phyloP scores from a whole-genome alignment of 1,140 invertebrate genomes.

The Monomorium pharaonis region DNA sequence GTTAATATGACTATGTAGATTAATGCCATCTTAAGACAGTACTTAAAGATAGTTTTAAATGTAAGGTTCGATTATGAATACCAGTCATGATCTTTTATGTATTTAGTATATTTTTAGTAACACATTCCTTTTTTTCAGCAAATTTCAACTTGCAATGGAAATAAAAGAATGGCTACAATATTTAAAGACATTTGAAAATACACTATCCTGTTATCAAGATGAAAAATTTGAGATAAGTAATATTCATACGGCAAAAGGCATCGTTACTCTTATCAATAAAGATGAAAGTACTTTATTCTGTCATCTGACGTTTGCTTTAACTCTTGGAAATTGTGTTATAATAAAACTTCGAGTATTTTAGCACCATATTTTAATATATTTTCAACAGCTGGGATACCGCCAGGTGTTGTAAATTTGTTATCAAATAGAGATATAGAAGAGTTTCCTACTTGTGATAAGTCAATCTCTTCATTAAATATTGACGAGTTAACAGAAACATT shows the following conservation, averaged over 20 bases:
- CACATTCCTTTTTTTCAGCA: not conserved
- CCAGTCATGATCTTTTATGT: not conserved
- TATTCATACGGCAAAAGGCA: not conserved
- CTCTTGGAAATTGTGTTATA: not conserved
- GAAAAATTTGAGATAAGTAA: not conserved
- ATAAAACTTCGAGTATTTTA: not conserved
- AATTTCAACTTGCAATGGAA: not conserved
- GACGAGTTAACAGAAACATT: not conserved
- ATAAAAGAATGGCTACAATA: not conserved
- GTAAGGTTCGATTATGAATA: too few relatives aligned
- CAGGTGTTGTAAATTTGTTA: conserved; percentile 27
- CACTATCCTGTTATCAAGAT: not conserved
- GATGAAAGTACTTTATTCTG: not conserved
- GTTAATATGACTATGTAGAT: too few relatives aligned
- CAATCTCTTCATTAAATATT: too few relatives aligned
- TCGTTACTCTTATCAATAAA: not conserved
- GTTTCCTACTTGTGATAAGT: too few relatives aligned
- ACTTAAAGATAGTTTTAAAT: too few relatives aligned
- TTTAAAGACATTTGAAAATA: not conserved
- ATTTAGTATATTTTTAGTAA: not conserved
- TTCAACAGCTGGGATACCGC: not conserved
- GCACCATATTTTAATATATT: not conserved
- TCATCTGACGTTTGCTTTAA: not conserved
- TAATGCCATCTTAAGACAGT: too few relatives aligned
- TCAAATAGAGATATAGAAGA: not conserved